Percentiles rank a stretch among this genome's conserved stretches.
Evolutionary conservation across 2,888 invertebrate species (phyloP).

Genomic region (Macaria liturata): DNA sequence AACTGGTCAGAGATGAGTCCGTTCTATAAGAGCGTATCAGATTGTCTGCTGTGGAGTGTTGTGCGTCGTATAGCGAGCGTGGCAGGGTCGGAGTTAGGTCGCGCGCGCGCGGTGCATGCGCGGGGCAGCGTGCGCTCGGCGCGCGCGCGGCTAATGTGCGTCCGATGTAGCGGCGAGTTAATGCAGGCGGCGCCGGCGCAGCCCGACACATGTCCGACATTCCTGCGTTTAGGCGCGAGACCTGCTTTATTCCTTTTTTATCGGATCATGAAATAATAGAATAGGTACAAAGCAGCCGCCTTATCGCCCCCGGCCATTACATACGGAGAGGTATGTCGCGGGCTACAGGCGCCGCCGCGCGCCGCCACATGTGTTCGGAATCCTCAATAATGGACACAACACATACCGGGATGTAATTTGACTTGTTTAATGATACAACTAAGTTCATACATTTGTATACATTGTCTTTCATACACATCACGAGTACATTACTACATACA

Average conservation of each 20-base stretch:
- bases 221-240: constrained; percentile 72
- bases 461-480: too few relatives aligned
- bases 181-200: constrained; percentile 81
- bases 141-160: constrained; percentile 70
- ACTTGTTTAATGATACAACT: too few relatives aligned
- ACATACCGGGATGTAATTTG: too few relatives aligned
- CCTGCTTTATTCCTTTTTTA: constrained; percentile 72
- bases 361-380: not conserved
- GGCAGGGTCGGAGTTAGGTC: constrained; percentile 1
- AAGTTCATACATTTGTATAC: too few relatives aligned
- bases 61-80: constrained; percentile 6
- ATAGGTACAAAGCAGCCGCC: constrained; percentile 64
- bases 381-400: too few relatives aligned
- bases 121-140: constrained; percentile 22
- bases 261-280: constrained; percentile 76
- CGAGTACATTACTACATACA: too few relatives aligned
- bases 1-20: not conserved
- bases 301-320: constrained; percentile 3
- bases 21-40: constrained; percentile 6
- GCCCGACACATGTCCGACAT: constrained; percentile 74
- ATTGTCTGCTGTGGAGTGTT: not conserved
- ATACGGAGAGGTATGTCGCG: constrained; percentile 5
- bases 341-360: not conserved
- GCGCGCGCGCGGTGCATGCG: not conserved
- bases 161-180: constrained; percentile 68